Percentiles rank a stretch among this genome's conserved stretches.
Conservation (phyloP, 1,140 invertebrate genomes). For the Leptinotarsa undecemlineata region DNA sequence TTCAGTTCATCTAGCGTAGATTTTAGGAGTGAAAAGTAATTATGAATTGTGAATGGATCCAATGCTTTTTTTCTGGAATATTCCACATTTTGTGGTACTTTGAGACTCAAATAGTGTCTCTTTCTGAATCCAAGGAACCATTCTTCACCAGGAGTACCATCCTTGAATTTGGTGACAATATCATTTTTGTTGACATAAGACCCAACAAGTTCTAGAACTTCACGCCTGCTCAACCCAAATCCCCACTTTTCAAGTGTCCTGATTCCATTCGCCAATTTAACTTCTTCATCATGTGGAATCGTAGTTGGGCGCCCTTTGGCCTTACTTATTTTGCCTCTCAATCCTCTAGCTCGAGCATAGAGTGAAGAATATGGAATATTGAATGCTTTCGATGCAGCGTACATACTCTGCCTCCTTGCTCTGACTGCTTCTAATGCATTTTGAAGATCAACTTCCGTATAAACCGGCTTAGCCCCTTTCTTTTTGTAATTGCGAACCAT, state of each 20-base stretch:
- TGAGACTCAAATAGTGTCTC: conserved; percentile 36
- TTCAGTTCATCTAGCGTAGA: too few species aligned
- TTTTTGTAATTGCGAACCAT: conserved; percentile 25
- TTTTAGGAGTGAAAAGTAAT: too few species aligned
- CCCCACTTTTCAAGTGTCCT: conserved; percentile 50
- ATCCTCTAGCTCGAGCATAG: conserved; percentile 33
- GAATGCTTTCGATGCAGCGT: conserved; percentile 9
- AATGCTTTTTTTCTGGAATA: too few species aligned
- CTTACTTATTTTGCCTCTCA: conserved; percentile 32
- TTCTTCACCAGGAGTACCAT: conserved; percentile 51
- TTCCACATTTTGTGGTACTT: conserved; percentile 12
- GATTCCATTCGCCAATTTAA: conserved; percentile 40
- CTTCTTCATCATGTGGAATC: conserved; percentile 31
- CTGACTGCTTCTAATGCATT: conserved; percentile 35
- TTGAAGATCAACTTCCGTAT: conserved; percentile 36
- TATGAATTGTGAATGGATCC: too few species aligned
- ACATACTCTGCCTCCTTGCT: conserved; percentile 2
- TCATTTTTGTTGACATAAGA: conserved; percentile 48
- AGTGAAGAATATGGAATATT: conserved; percentile 21
- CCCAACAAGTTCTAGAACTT: conserved; percentile 46
- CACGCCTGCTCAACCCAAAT: conserved; percentile 47
- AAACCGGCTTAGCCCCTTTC: conserved; percentile 22
- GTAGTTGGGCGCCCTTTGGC: conserved; percentile 16
- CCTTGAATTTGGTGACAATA: conserved; percentile 49
- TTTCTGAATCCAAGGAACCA: conserved; percentile 52